phyloP scores from a whole-genome alignment of 2,888 invertebrate genomes.

The Criorhina ranunculi region DNA sequence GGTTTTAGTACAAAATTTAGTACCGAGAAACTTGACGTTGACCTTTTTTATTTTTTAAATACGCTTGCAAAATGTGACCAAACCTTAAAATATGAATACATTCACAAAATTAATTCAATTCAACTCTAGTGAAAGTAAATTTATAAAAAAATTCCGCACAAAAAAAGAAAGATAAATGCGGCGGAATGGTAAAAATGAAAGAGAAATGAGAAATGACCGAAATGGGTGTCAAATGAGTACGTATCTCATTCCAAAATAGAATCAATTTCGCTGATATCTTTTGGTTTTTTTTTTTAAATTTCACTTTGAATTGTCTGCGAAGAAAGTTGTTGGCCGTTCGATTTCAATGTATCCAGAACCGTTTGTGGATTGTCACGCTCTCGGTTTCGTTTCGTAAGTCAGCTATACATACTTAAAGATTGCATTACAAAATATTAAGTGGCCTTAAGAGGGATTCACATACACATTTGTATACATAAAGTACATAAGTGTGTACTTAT shows the following conservation, averaged over 20 bases:
- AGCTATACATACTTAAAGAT: slow-evolving; percentile 20
- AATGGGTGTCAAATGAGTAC: slow-evolving; percentile 56
- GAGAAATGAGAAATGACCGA: slow-evolving; percentile 35
- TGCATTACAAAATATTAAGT: slow-evolving; percentile 17
- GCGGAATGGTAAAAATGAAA: slow-evolving; percentile 45
- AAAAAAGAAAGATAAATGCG: slow-evolving; percentile 12
- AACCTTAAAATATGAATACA: not conserved
- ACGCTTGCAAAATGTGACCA: slow-evolving; percentile 17
- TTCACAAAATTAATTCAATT: slow-evolving; percentile 18
- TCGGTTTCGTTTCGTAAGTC: slow-evolving; percentile 42
- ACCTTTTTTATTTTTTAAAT: slow-evolving; percentile 6
- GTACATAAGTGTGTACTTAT: not conserved
- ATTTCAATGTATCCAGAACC: slow-evolving; percentile 10
- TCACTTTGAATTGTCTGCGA: slow-evolving; percentile 17
- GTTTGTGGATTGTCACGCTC: slow-evolving; percentile 3
- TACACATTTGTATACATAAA: not conserved
- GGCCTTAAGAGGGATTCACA: not conserved
- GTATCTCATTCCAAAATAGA: slow-evolving; percentile 28
- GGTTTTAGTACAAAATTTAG: not conserved
- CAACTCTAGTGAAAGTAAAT: slow-evolving; percentile 61
- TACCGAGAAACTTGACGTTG: not conserved
- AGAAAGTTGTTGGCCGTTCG: slow-evolving; percentile 46
- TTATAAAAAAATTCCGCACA: slow-evolving; percentile 55
- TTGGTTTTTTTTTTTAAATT: slow-evolving; percentile 18
- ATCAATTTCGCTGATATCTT: slow-evolving; percentile 36